Evolutionary conservation across 92 coral and sea anemone genomes (phyloP).

Genomic region (Zoanthus solanderi): DNA sequence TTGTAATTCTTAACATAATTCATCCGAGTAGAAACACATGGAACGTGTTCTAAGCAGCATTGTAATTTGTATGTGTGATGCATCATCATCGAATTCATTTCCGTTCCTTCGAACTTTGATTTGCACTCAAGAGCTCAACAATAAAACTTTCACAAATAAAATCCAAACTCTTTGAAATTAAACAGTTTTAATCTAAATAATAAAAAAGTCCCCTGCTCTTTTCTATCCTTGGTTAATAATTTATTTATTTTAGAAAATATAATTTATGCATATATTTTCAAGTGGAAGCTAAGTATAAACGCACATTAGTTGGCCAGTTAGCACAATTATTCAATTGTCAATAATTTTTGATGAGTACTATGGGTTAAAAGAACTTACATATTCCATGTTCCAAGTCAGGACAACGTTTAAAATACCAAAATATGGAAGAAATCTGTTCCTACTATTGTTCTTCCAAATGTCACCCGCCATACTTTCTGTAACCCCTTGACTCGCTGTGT

Average conservation of each 20-base stretch:
- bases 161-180: neutral
- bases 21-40: too few relatives aligned
- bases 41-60: too few relatives aligned
- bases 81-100: too few relatives aligned
- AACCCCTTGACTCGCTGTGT: too few relatives aligned
- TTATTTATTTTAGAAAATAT: constrained; percentile 9
- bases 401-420: neutral
- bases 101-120: too few relatives aligned
- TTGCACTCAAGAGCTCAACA: too few relatives aligned
- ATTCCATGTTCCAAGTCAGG: constrained; percentile 17
- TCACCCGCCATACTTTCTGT: constrained; percentile 30
- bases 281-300: neutral
- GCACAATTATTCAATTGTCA: neutral
- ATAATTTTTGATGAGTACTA: neutral
- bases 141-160: too few relatives aligned
- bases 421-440: neutral
- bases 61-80: too few relatives aligned
- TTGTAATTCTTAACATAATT: too few relatives aligned
- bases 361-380: constrained; percentile 10
- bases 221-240: constrained; percentile 16
- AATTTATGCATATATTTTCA: neutral
- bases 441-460: constrained; percentile 18
- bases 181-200: neutral
- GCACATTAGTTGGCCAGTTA: neutral
- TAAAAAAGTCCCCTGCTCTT: neutral